Evolutionary conservation across 2,888 invertebrate species (phyloP).

Genomic region (Blastobasis lacticolella): DNA sequence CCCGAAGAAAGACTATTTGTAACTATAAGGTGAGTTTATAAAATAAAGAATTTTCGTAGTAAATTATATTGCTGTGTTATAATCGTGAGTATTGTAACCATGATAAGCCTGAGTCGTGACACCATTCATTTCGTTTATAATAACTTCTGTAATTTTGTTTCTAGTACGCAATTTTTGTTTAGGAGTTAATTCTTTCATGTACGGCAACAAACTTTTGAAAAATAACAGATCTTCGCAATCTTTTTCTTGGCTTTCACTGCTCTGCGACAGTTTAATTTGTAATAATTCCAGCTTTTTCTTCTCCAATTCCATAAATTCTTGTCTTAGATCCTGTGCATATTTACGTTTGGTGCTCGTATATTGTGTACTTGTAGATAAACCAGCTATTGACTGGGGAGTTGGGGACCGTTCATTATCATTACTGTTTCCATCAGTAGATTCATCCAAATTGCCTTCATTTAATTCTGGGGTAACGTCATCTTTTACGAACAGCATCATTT

Average conservation of each 20-base stretch:
- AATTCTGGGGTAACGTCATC: constrained; percentile 16
- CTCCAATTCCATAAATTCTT: constrained; percentile 22
- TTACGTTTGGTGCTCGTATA: constrained; percentile 7
- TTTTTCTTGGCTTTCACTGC: constrained; percentile 18
- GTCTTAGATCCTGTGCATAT: constrained; percentile 17
- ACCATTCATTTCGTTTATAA: constrained; percentile 22
- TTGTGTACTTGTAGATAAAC: constrained; percentile 8
- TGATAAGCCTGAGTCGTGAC: constrained; percentile 19
- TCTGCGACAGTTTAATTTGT: constrained; percentile 23
- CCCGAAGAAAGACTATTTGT: constrained; percentile 16
- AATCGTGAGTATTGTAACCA: constrained; percentile 21
- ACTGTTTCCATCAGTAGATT: constrained; percentile 16
- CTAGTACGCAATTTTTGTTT: constrained; percentile 22
- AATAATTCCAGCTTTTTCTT: constrained; percentile 23
- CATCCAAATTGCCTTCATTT: constrained; percentile 18
- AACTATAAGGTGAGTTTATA: constrained; percentile 11
- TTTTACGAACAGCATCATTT: constrained; percentile 18
- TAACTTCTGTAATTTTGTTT: constrained; percentile 23
- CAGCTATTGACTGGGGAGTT: constrained; percentile 16
- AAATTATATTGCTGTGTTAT: constrained; percentile 18
- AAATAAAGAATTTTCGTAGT: constrained; percentile 8
- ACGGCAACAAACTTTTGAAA: constrained; percentile 22
- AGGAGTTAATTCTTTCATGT: constrained; percentile 23
- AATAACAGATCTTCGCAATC: constrained; percentile 20
- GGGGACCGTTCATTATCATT: constrained; percentile 17